Evolutionary conservation across 2,797 vertebrate genomes (phyloP).

Genomic region (Phataginus tetradactyla): DNA sequence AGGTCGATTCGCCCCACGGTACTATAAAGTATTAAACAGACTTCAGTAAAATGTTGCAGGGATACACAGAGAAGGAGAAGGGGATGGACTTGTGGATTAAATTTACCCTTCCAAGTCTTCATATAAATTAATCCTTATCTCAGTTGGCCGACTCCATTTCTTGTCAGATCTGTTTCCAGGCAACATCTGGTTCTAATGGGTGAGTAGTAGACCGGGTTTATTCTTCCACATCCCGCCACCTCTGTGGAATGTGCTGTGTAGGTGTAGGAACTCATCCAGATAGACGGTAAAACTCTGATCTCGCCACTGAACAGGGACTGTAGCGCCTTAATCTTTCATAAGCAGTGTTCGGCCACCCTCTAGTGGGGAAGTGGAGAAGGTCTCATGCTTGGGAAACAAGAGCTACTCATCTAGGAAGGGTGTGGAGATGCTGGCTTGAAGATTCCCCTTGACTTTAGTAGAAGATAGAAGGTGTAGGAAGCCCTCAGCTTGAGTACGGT

Average conservation of each 20-base stretch:
- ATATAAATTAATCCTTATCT: neutral
- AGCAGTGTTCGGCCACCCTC: conserved; percentile 39
- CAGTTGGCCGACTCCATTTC: neutral
- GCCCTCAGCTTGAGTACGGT: neutral
- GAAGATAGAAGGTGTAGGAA: neutral
- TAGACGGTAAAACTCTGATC: neutral
- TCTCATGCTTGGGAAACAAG: accelerated
- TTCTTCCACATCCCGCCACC: neutral
- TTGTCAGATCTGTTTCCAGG: neutral
- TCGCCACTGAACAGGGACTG: accelerated
- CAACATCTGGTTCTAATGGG: neutral
- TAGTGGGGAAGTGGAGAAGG: conserved; percentile 40
- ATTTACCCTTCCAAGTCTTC: neutral
- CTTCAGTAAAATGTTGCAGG: neutral
- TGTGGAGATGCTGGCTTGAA: neutral
- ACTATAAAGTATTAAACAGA: neutral
- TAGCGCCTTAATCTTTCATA: neutral
- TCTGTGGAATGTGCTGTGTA: neutral
- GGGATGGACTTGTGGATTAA: neutral
- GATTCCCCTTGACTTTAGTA: neutral
- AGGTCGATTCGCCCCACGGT: accelerated
- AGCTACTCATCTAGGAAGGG: too few species aligned
- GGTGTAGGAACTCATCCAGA: neutral
- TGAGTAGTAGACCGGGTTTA: neutral
- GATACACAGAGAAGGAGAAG: neutral